These are phyloP conservation scores for Parnassius apollo DNA, from an alignment of 2,888 invertebrate species.

Conservation along the genomic window DNA sequence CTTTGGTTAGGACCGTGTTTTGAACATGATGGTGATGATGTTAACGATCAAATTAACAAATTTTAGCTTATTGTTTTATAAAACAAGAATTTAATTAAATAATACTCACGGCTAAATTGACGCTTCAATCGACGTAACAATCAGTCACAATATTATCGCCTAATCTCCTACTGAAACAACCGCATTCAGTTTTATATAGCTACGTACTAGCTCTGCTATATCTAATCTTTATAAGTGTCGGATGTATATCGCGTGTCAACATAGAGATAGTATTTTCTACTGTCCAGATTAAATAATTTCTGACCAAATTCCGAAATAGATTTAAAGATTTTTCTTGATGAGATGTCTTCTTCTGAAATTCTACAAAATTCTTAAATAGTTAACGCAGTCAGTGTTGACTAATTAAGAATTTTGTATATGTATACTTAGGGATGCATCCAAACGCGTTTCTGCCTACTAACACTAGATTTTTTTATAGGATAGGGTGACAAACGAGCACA, in stretches of 20 bases:
- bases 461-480: too few relatives aligned
- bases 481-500: too few relatives aligned
- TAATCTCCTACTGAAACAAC: background rate
- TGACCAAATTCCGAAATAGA: background rate
- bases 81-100: too few relatives aligned
- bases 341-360: background rate
- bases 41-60: too few relatives aligned
- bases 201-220: constrained; percentile 4
- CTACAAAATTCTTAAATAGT: too few relatives aligned
- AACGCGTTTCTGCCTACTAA: too few relatives aligned
- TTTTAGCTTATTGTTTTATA: too few relatives aligned
- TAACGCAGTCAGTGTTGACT: too few relatives aligned
- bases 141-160: background rate
- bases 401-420: too few relatives aligned
- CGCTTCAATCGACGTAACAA: background rate
- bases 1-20: too few relatives aligned
- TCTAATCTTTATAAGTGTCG: constrained; percentile 20
- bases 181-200: constrained; percentile 8
- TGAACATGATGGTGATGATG: too few relatives aligned
- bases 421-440: too few relatives aligned
- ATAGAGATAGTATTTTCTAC: constrained; percentile 17
- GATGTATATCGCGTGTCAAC: constrained; percentile 19
- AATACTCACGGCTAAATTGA: background rate
- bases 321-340: background rate
- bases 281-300: constrained; percentile 12